Evolutionary conservation across 2,888 invertebrate genomes (phyloP).

Genomic region (Sinodicranocentrus sp.): DNA sequence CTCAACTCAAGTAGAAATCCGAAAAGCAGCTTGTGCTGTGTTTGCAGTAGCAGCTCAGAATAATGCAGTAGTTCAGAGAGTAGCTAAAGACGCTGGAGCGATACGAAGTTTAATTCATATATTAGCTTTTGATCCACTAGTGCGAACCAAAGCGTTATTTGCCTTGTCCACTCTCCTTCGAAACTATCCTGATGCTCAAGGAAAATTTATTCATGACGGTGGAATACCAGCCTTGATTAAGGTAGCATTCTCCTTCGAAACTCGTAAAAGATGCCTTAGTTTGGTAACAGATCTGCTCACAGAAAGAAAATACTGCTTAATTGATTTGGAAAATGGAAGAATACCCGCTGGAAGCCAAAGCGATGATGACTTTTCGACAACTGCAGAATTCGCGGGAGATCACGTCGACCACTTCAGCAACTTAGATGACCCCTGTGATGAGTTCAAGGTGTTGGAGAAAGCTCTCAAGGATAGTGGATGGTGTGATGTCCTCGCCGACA

Average conservation of each 20-base stretch:
- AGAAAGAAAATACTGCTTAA: conserved; percentile 69
- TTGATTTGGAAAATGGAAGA: conserved; percentile 40
- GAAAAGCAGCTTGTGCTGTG: conserved; percentile 71
- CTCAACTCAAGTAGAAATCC: conserved; percentile 69
- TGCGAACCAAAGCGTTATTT: conserved; percentile 72
- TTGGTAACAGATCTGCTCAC: conserved; percentile 72
- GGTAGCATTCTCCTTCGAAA: conserved; percentile 71
- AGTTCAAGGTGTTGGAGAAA: conserved; percentile 60
- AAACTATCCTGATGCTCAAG: conserved; percentile 73
- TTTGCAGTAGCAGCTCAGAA: conserved; percentile 75
- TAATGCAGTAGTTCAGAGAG: conserved; percentile 71
- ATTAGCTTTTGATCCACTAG: conserved; percentile 66
- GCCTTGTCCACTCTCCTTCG: conserved; percentile 72
- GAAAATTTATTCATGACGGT: conserved; percentile 72
- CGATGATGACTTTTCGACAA: conserved; percentile 15
- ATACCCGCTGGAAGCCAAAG: background rate
- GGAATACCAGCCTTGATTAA: conserved; percentile 72
- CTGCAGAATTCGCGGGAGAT: conserved; percentile 5
- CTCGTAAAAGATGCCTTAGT: conserved; percentile 68
- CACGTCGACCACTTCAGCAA: conserved; percentile 56
- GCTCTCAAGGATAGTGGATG: conserved; percentile 69
- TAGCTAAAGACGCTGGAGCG: conserved; percentile 69
- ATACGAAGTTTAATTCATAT: conserved; percentile 71
- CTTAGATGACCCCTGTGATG: conserved; percentile 69
- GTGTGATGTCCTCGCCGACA: conserved; percentile 73